Evolutionary conservation across 2,797 vertebrate species (phyloP).

Genomic region (Spizella passerina): DNA sequence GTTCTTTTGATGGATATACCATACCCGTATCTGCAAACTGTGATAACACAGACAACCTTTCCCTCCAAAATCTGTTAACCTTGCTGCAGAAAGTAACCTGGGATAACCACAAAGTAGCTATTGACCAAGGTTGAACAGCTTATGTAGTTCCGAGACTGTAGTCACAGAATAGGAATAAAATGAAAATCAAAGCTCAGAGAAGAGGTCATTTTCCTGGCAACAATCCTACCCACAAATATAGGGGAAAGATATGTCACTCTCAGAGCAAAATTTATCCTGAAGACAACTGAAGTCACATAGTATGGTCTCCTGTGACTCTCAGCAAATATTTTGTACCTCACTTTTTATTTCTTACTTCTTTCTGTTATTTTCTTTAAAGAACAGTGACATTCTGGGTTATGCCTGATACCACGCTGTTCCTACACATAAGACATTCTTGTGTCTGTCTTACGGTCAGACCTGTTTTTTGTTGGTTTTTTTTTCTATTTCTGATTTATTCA

Average conservation of each 20-base stretch:
- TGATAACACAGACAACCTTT: neutral
- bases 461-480: neutral
- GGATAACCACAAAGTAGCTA: neutral
- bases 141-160: neutral
- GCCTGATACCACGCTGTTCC: neutral
- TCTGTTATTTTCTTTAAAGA: neutral
- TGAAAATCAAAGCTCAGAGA: neutral
- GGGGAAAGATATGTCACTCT: neutral
- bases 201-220: neutral
- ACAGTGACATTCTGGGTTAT: neutral
- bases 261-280: neutral
- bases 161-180: neutral
- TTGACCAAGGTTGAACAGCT: neutral
- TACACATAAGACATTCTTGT: neutral
- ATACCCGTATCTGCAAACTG: neutral
- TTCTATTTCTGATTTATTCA: neutral
- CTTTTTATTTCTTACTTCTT: neutral
- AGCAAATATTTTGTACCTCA: neutral
- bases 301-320: neutral
- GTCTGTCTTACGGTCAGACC: accelerated
- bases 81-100: neutral
- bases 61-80: neutral
- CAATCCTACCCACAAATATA: neutral
- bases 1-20: neutral
- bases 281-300: neutral